phyloP scores from a whole-genome alignment of 2,797 vertebrate species.

The Pantherophis vulpinus region DNA sequence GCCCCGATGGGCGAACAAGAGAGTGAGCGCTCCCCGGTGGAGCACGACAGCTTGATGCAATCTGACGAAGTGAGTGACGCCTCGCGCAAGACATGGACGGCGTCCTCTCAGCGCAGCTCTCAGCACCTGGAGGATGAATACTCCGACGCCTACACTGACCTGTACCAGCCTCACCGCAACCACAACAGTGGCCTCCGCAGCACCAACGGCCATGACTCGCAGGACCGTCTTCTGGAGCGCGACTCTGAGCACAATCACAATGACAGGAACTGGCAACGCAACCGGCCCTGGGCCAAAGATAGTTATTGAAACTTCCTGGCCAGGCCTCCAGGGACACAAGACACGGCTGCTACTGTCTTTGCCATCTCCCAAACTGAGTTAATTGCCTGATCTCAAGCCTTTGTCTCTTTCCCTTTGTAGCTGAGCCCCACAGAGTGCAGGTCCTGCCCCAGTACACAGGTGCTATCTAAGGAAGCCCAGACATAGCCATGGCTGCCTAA shows the following conservation, averaged over 20 bases:
- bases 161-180: slow-evolving; percentile 86
- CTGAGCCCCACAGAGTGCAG: slow-evolving; percentile 11
- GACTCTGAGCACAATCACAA: slow-evolving; percentile 85
- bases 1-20: slow-evolving; percentile 81
- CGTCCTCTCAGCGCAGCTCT: slow-evolving; percentile 76
- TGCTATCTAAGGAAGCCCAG: slow-evolving; percentile 23
- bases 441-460: slow-evolving; percentile 19
- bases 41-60: slow-evolving; percentile 94
- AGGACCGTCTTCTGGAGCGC: slow-evolving; percentile 83
- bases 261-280: slow-evolving; percentile 89
- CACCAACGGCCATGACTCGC: slow-evolving; percentile 85
- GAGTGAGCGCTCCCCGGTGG: slow-evolving; percentile 84
- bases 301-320: slow-evolving; percentile 78
- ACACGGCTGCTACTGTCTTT: background rate
- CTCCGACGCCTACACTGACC: slow-evolving; percentile 82
- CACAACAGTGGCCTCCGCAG: slow-evolving; percentile 81
- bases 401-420: slow-evolving; percentile 8
- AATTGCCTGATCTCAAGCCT: slow-evolving; percentile 20
- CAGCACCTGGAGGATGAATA: slow-evolving; percentile 82
- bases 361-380: slow-evolving; percentile 12
- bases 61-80: slow-evolving; percentile 91
- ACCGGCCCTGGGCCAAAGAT: slow-evolving; percentile 91
- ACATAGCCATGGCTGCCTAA: slow-evolving; percentile 24
- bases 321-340: slow-evolving; percentile 15
- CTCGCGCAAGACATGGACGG: slow-evolving; percentile 80